phyloP scores from a whole-genome alignment of 2,113 vertebrate genomes.

The Narcine bancroftii region DNA sequence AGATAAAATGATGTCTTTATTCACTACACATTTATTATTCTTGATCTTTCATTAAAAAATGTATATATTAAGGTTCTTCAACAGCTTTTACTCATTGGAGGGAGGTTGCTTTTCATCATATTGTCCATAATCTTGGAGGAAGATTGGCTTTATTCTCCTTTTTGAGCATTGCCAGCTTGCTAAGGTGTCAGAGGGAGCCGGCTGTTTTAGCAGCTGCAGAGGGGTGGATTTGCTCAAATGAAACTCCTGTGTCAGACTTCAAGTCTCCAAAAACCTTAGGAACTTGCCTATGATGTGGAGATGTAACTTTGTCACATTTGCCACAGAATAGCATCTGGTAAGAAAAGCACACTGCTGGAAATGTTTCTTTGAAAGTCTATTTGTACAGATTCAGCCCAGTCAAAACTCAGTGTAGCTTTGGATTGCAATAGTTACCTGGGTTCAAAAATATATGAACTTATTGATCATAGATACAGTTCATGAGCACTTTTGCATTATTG shows the following conservation, averaged over 20 bases:
- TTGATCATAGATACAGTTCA: background rate
- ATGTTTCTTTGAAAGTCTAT: background rate
- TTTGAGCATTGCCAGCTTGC: conserved; percentile 53
- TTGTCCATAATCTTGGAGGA: conserved; percentile 60
- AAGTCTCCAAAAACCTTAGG: conserved; percentile 37
- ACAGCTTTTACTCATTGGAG: conserved; percentile 17
- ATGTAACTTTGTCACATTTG: conserved; percentile 27
- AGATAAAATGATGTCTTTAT: background rate
- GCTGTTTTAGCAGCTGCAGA: conserved; percentile 61
- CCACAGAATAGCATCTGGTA: conserved; percentile 36
- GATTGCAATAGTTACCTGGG: background rate
- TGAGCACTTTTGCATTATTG: background rate
- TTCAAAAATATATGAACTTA: background rate
- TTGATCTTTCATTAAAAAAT: background rate
- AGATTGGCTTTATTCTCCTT: conserved; percentile 59
- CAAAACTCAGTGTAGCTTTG: background rate
- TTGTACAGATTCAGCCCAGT: background rate
- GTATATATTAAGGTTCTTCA: background rate
- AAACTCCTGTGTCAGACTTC: conserved; percentile 47
- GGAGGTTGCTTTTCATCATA: conserved; percentile 38
- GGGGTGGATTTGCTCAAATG: conserved; percentile 55
- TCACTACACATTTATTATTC: background rate
- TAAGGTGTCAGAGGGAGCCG: conserved; percentile 58
- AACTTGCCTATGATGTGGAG: conserved; percentile 36
- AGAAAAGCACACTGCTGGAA: background rate